Conservation (phyloP, 1,140 invertebrate species). For the Liolophura sinensis region DNA sequence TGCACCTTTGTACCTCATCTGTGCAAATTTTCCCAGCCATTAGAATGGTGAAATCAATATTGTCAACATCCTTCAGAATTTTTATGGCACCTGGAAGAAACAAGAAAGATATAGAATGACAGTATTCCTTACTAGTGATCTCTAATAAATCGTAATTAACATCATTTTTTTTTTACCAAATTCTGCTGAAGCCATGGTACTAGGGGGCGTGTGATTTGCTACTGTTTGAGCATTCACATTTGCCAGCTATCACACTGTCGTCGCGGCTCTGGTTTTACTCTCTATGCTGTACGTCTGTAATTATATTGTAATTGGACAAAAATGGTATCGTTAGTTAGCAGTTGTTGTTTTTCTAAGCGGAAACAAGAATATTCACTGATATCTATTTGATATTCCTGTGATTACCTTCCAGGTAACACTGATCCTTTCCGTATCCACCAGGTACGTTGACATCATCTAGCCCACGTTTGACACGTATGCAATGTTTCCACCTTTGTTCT, state of each 20-base stretch:
- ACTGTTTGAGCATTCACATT: too few relatives aligned
- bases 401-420: slow-evolving; percentile 58
- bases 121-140: not conserved
- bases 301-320: not conserved
- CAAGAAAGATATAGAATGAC: not conserved
- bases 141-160: too few relatives aligned
- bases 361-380: not conserved
- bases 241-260: too few relatives aligned
- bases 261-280: too few relatives aligned
- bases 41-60: slow-evolving; percentile 52
- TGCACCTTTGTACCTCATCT: slow-evolving; percentile 50
- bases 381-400: not conserved
- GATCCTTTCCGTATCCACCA: slow-evolving; percentile 54
- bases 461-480: slow-evolving; percentile 54
- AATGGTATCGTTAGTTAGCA: not conserved
- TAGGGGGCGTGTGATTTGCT: too few relatives aligned
- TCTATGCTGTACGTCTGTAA: too few relatives aligned
- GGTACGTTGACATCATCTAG: slow-evolving; percentile 47
- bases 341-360: not conserved
- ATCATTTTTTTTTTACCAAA: too few relatives aligned
- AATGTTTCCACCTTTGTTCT: slow-evolving; percentile 53
- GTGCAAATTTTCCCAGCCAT: slow-evolving; percentile 55
- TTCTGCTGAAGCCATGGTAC: too few relatives aligned
- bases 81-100: slow-evolving; percentile 50
- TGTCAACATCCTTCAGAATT: slow-evolving; percentile 53